Evolutionary conservation across 2,113 vertebrate genomes (phyloP).

Genomic region (Otus sunia): DNA sequence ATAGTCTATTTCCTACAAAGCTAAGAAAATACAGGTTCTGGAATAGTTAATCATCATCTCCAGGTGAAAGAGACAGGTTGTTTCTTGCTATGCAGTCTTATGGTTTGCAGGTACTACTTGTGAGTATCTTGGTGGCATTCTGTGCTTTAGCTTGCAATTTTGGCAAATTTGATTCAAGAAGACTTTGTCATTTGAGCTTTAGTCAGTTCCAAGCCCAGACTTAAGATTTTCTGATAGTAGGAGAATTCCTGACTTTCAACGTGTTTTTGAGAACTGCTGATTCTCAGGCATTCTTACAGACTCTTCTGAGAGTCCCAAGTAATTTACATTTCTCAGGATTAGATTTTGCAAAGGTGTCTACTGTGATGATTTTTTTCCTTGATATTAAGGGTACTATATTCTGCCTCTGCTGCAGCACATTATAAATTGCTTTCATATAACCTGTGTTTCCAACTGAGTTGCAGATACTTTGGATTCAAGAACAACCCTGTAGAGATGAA

Average conservation of each 20-base stretch:
- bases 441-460: constrained; percentile 2
- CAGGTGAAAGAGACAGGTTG: neutral
- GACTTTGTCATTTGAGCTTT: neutral
- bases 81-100: neutral
- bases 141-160: neutral
- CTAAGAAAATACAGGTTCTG: neutral
- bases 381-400: neutral
- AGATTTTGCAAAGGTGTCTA: neutral
- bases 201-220: neutral
- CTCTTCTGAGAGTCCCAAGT: neutral
- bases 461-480: neutral
- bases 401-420: neutral
- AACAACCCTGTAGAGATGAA: neutral
- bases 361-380: neutral
- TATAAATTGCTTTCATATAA: neutral
- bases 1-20: neutral
- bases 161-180: neutral
- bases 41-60: neutral
- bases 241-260: neutral
- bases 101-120: neutral
- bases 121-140: neutral
- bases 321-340: neutral
- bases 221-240: neutral
- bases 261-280: neutral
- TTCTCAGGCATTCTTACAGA: neutral